Evolutionary conservation across 2,888 invertebrate genomes (phyloP), one percentile per base, ranked within the genome.

Genomic region (Drosophila percnosoma): DNA sequence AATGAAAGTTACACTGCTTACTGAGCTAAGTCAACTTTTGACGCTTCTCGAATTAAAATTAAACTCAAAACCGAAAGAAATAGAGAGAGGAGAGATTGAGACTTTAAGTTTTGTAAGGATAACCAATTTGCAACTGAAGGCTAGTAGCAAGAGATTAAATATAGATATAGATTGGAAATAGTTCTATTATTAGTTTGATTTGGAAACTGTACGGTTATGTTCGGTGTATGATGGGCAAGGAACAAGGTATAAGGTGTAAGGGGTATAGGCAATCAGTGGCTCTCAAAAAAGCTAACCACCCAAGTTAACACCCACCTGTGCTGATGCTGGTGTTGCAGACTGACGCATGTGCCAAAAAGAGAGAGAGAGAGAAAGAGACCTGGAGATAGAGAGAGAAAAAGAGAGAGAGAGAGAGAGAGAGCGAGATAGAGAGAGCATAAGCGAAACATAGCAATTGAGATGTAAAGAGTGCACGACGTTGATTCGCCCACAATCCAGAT

Each of bases 301-400:
- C 55, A 54, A 68, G 80, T 80, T 80, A 75, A 79, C 91, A 83
- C 84, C 90, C 89, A 87, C 78, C 53, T 45, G 34, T 57, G 45
- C 45, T 45, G 45, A 11, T 21, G 21, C 42, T 42, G 5, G 21
- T 42, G 34, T 52, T 29, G 7, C 18, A 53, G 11, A 27, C 24
- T 38, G 42, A 54, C 45, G 45, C 38, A 58, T 54, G 34, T 55
- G 54, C 11, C 18, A 27, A 13, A 27, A 8, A 7, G 8, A 18
- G 36, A 36, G 54, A 36, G 54, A 15, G 21, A 36, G 54, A 5
- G 18, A 6, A 15, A 18, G 18, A 11, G 36, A 36, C n/a, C 29
- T 29, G 8, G 7, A 18, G 3, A 15, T 8, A 53, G 6, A 6
- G 21, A 13, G 29, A n/a, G 29, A 4, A 11, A 29, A 7, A 10